phyloP scores from a whole-genome alignment of 2,113 vertebrate genomes.

The Parotia lawesii region DNA sequence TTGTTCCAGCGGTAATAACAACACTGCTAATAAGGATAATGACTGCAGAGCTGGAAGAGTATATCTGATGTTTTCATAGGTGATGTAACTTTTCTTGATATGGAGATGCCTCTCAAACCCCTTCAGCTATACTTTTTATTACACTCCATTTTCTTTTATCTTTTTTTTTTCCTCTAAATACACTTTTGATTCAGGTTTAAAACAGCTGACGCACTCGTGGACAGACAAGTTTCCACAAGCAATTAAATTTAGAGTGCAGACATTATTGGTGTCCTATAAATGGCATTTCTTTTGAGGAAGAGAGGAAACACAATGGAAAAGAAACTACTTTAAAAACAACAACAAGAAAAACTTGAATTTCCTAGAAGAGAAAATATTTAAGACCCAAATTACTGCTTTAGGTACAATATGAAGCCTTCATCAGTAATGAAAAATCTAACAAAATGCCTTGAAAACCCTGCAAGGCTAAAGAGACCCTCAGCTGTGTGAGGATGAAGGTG shows the following conservation, averaged over 20 bases:
- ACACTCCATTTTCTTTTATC: not conserved
- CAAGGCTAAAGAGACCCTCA: not conserved
- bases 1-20: not conserved
- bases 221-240: conserved; percentile 34
- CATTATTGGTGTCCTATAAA: not conserved
- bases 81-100: conserved; percentile 50
- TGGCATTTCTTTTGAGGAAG: conserved; percentile 26
- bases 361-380: not conserved
- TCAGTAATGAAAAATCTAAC: not conserved
- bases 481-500: not conserved
- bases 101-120: not conserved
- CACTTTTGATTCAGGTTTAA: not conserved
- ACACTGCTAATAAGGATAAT: conserved; percentile 6
- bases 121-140: conserved; percentile 51
- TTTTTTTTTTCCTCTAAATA: not conserved
- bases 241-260: not conserved
- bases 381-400: not conserved
- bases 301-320: not conserved
- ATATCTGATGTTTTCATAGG: conserved; percentile 14
- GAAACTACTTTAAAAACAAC: not conserved
- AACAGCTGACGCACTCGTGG: not conserved
- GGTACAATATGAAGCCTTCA: not conserved
- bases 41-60: not conserved
- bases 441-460: not conserved
- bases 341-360: not conserved